Percentiles rank a stretch among this genome's conserved stretches.
phyloP scores from a whole-genome alignment of 2,113 vertebrate genomes.

The Protobothrops mucrosquamatus region DNA sequence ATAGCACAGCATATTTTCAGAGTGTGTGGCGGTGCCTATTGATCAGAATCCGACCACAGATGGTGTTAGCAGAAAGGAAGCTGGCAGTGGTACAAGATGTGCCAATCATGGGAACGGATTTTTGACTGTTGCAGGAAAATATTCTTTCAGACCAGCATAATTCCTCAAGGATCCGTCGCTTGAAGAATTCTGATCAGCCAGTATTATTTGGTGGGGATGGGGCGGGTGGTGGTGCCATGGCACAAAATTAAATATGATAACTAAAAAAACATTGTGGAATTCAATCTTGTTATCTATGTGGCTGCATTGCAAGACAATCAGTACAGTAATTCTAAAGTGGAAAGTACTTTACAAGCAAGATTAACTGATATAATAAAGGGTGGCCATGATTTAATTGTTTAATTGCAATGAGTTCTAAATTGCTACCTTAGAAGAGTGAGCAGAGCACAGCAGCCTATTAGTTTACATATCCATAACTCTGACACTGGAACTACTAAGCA shows the following conservation, averaged over 20 bases:
- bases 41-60: conserved; percentile 61
- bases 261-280: conserved; percentile 38
- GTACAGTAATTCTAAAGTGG: conserved; percentile 21
- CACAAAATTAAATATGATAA: conserved; percentile 55
- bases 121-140: conserved; percentile 12
- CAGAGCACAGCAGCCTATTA: not conserved
- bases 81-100: conserved; percentile 37
- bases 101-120: conserved; percentile 52
- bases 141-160: conserved; percentile 51
- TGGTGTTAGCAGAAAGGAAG: conserved; percentile 35
- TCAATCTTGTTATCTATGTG: conserved; percentile 42
- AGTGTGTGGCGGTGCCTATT: conserved; percentile 53
- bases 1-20: conserved; percentile 62
- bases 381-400: not conserved
- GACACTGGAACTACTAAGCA: not conserved
- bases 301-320: conserved; percentile 36
- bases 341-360: conserved; percentile 24
- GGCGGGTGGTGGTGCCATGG: conserved; percentile 19
- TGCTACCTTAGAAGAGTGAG: not conserved
- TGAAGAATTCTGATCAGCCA: conserved; percentile 56
- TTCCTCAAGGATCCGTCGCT: conserved; percentile 39
- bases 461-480: not conserved
- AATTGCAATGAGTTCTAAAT: not conserved
- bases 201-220: conserved; percentile 38
- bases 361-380: conserved; percentile 19